These are phyloP conservation scores for Tetranychus urticae DNA, from an alignment of 1,140 invertebrate species.

Conservation along the genomic window DNA sequence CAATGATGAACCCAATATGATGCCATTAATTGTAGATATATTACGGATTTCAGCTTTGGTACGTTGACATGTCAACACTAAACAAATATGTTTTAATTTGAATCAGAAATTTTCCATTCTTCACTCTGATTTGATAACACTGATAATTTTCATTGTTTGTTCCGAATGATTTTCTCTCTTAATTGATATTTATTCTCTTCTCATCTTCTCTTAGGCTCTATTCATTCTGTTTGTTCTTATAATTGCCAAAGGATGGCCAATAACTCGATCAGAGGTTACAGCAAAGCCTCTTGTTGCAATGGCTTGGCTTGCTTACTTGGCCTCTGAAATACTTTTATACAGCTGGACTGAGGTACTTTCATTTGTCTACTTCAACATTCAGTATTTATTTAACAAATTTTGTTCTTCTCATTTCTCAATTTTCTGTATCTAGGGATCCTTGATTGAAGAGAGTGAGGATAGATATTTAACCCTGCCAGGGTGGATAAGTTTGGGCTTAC, in stretches of 20 bases:
- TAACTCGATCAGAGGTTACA: constrained; percentile 61
- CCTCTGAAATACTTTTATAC: constrained; percentile 72
- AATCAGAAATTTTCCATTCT: too few relatives aligned
- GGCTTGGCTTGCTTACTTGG: constrained; percentile 71
- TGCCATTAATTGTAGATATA: constrained; percentile 65
- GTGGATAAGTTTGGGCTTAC: constrained; percentile 63
- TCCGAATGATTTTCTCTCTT: too few relatives aligned
- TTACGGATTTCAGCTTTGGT: constrained; percentile 69
- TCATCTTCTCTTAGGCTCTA: constrained; percentile 34
- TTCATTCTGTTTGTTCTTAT: constrained; percentile 83
- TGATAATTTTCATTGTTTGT: too few relatives aligned
- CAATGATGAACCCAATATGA: constrained; percentile 51
- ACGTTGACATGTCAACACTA: constrained; percentile 17
- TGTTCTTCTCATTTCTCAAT: too few relatives aligned
- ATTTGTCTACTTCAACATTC: background rate
- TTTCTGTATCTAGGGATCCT: constrained; percentile 42
- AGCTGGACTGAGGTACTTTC: constrained; percentile 75
- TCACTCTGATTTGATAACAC: too few relatives aligned
- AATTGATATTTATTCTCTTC: background rate
- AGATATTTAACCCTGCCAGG: constrained; percentile 92
- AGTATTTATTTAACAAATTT: too few relatives aligned
- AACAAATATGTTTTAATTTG: too few relatives aligned
- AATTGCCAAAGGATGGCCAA: constrained; percentile 87
- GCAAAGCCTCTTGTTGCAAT: constrained; percentile 63
- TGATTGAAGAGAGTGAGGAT: constrained; percentile 83